Evolutionary conservation across 2,888 invertebrate species (phyloP).

Genomic region (Andrena bicolor): DNA sequence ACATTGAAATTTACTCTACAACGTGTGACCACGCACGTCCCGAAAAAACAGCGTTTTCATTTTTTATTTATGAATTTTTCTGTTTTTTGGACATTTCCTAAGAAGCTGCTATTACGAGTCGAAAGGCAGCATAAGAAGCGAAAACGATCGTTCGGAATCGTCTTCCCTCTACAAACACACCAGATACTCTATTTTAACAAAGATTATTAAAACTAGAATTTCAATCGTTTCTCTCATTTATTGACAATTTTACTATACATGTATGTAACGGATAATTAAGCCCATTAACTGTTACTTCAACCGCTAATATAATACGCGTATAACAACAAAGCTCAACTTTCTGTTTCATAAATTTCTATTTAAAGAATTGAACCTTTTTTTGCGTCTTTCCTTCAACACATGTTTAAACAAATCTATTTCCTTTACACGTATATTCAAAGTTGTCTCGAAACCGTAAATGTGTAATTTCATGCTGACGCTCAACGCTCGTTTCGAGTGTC

Average conservation of each 20-base stretch:
- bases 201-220: conserved; percentile 20
- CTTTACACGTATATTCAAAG: conserved; percentile 26
- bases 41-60: no score
- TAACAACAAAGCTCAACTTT: conserved; percentile 38
- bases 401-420: conserved; percentile 29
- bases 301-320: conserved; percentile 38
- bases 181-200: conserved; percentile 4
- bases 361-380: conserved; percentile 42
- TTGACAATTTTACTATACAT: conserved; percentile 70
- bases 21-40: no score
- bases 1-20: no score
- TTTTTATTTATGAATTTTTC: no score
- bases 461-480: no score
- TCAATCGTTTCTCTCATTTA: conserved; percentile 58
- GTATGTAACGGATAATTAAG: conserved; percentile 60
- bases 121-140: no score
- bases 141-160: no score
- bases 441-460: conserved; percentile 8
- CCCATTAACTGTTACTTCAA: conserved; percentile 47
- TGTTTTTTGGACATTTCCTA: no score
- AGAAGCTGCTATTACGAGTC: no score
- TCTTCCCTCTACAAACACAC: no score
- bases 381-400: neutral
- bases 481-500: no score
- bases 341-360: conserved; percentile 37